These are phyloP conservation scores for Heliconius aoede DNA, from an alignment of 2,888 invertebrate genomes.

Conservation along the genomic window DNA sequence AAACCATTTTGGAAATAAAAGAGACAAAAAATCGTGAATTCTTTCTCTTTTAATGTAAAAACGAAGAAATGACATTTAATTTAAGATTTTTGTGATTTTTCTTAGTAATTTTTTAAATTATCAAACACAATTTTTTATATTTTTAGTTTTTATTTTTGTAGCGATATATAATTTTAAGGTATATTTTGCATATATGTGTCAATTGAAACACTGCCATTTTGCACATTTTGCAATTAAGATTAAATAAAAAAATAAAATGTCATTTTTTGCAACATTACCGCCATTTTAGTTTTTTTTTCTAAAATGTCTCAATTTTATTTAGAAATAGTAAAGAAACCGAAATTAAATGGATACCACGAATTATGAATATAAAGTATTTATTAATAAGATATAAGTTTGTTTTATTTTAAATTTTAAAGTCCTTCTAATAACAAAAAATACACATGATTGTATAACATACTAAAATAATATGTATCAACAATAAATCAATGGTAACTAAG, in stretches of 20 bases:
- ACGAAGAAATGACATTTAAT: constrained; percentile 46
- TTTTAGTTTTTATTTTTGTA: constrained; percentile 77
- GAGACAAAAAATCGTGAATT: constrained; percentile 40
- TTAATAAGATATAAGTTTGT: constrained; percentile 63
- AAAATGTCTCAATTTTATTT: constrained; percentile 47
- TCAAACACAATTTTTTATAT: constrained; percentile 46
- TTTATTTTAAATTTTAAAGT: constrained; percentile 30
- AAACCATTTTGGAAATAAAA: constrained; percentile 33
- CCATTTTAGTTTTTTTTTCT: constrained; percentile 11
- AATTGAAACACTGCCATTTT: constrained; percentile 73
- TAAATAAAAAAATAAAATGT: constrained; percentile 35
- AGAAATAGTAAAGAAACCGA: constrained; percentile 51
- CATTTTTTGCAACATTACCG: constrained; percentile 4
- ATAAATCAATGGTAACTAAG: neutral
- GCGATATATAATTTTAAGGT: constrained; percentile 60
- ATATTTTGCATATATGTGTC: constrained; percentile 51
- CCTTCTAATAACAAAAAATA: neutral
- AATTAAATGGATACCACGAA: constrained; percentile 54
- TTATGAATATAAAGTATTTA: constrained; percentile 79
- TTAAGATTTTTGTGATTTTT: constrained; percentile 69
- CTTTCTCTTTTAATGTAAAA: constrained; percentile 42
- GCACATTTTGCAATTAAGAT: constrained; percentile 55
- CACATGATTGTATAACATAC: neutral
- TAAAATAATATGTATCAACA: neutral
- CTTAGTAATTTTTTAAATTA: constrained; percentile 50